Conservation (phyloP, 2,113 vertebrate species). For the Zeus faber region DNA sequence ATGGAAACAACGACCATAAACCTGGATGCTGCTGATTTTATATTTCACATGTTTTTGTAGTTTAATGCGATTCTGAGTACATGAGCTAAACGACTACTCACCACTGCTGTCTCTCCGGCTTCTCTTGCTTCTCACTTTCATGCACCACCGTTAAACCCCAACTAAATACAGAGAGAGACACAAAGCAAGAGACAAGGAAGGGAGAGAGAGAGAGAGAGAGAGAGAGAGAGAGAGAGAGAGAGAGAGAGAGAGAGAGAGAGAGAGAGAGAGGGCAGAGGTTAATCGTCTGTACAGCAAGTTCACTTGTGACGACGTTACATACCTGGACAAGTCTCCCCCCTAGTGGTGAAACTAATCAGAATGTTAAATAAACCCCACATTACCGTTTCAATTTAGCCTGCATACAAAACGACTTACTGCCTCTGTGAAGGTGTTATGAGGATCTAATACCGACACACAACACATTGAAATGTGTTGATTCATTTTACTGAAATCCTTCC, state of each 20-base stretch:
- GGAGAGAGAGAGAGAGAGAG: constrained; percentile 9
- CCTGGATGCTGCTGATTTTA: not conserved
- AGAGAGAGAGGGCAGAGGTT: not conserved
- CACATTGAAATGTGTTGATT: too few species aligned
- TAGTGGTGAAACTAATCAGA: constrained; percentile 37
- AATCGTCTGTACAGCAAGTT: constrained; percentile 7
- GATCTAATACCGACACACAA: too few species aligned
- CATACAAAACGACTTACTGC: too few species aligned
- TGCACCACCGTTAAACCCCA: constrained; percentile 90
- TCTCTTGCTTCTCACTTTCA: constrained; percentile 87
- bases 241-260: constrained; percentile 4
- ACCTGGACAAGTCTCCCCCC: constrained; percentile 42
- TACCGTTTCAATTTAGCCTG: too few species aligned
- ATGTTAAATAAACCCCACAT: too few species aligned
- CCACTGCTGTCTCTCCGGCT: constrained; percentile 90
- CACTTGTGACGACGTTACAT: not conserved
- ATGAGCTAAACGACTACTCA: constrained; percentile 62
- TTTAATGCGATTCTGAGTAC: not conserved
- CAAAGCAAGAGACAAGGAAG: constrained; percentile 9
- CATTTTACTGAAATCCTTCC: too few species aligned
- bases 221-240: constrained; percentile 8
- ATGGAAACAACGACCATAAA: too few species aligned
- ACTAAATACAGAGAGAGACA: constrained; percentile 59
- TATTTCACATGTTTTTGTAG: too few species aligned
- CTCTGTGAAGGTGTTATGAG: too few species aligned